Percentiles rank a stretch among this genome's conserved stretches.
Conservation (phyloP, 1,140 invertebrate species). For the Wasmannia auropunctata region DNA sequence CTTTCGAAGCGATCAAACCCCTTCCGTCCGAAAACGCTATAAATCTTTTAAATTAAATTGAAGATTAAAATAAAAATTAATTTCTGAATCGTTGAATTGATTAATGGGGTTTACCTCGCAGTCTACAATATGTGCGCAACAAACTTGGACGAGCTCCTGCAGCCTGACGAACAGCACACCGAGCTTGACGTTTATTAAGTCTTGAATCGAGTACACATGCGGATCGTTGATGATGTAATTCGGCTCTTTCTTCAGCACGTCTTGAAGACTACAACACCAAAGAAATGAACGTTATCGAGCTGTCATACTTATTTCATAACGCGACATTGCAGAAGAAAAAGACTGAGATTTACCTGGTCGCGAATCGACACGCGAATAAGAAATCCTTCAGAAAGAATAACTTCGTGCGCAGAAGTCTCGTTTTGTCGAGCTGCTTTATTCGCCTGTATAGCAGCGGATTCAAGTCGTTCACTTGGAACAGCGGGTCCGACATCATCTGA, state of each 20-base stretch:
- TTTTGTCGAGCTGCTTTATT: conserved; percentile 87
- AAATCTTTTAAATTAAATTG: not conserved
- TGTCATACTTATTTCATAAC: not conserved
- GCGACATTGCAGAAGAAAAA: not conserved
- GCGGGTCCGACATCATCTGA: conserved; percentile 91
- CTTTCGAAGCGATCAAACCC: too few species aligned
- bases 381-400: conserved; percentile 90
- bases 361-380: conserved; percentile 88
- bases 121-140: conserved; percentile 88
- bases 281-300: conserved; percentile 3
- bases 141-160: conserved; percentile 87
- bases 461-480: conserved; percentile 91
- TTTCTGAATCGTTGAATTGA: not conserved
- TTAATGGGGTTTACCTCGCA: conserved; percentile 88
- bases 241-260: conserved; percentile 86
- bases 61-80: conserved; percentile 13
- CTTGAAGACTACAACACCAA: conserved; percentile 86
- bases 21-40: too few species aligned
- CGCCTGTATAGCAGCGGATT: conserved; percentile 89
- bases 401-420: conserved; percentile 87
- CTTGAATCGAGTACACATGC: conserved; percentile 91
- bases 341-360: conserved; percentile 84
- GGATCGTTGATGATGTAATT: conserved; percentile 88
- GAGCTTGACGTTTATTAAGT: conserved; percentile 90
- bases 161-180: conserved; percentile 87